phyloP scores from a whole-genome alignment of 2,888 invertebrate species.

The Lingula anatina region DNA sequence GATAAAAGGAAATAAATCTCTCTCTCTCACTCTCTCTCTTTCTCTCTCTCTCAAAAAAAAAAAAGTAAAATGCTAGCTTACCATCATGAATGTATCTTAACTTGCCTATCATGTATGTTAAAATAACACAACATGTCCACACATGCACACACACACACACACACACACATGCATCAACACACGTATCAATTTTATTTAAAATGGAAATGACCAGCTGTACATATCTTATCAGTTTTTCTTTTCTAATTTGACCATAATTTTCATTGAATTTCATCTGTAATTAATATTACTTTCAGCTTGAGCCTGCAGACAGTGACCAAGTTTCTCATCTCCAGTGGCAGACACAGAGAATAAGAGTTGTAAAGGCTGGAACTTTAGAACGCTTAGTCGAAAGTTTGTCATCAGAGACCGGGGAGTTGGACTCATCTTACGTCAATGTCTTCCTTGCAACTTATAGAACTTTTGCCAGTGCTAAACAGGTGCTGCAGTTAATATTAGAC shows the following conservation, averaged over 20 bases:
- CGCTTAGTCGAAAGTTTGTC: constrained; percentile 89
- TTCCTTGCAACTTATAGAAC: constrained; percentile 92
- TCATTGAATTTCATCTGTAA: background rate
- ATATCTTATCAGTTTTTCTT: background rate
- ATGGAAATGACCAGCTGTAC: too few species aligned
- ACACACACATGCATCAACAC: too few species aligned
- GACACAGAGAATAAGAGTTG: constrained; percentile 42
- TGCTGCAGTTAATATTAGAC: constrained; percentile 70
- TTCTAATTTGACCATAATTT: background rate
- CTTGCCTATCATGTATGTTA: too few species aligned
- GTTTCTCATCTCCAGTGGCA: constrained; percentile 83
- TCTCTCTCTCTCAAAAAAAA: too few species aligned
- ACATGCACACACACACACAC: too few species aligned
- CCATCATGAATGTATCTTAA: too few species aligned
- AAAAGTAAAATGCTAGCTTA: too few species aligned
- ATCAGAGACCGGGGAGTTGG: constrained; percentile 90
- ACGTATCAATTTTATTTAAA: too few species aligned
- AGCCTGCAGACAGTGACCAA: constrained; percentile 28
- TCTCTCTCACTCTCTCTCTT: too few species aligned
- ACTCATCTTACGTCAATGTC: constrained; percentile 93
- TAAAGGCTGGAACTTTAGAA: constrained; percentile 93
- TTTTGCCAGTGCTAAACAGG: constrained; percentile 82
- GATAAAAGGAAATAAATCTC: too few species aligned
- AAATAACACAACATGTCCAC: too few species aligned
- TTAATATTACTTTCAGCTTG: constrained; percentile 21